These are phyloP conservation scores for Ptychochromis oligacanthus DNA, from an alignment of 2,113 vertebrate genomes.

Conservation along the genomic window DNA sequence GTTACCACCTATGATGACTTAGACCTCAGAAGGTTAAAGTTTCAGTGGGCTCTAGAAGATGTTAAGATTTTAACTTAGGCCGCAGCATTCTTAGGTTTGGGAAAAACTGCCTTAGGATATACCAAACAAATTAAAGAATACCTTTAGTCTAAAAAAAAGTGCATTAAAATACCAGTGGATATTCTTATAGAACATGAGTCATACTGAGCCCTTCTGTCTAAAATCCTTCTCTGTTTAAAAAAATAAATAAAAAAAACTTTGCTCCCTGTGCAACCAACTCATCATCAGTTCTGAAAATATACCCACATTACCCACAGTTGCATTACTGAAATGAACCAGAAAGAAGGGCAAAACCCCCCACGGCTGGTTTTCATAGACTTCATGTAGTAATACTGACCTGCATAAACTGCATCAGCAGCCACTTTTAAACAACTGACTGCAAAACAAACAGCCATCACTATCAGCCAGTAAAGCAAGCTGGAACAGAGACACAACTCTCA, in stretches of 20 bases:
- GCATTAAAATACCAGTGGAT: too few relatives aligned
- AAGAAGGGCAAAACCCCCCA: background rate
- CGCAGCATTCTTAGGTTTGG: too few relatives aligned
- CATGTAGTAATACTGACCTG: background rate
- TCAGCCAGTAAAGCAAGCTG: background rate
- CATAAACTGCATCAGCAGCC: background rate
- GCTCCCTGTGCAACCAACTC: background rate
- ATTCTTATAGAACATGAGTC: too few relatives aligned
- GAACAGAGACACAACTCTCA: background rate
- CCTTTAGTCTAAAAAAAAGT: too few relatives aligned
- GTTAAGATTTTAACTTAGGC: background rate
- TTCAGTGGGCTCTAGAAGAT: background rate
- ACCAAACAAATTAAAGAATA: too few relatives aligned
- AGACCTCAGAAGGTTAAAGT: background rate
- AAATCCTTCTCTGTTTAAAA: background rate
- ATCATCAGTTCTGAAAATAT: background rate
- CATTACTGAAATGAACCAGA: background rate
- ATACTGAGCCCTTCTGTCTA: background rate
- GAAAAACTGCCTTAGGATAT: too few relatives aligned
- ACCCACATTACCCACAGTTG: background rate
- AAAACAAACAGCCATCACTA: background rate
- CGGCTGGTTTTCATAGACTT: background rate
- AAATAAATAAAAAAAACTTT: background rate
- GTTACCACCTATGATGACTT: too few relatives aligned
- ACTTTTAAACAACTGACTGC: background rate